phyloP scores from a whole-genome alignment of 2,113 vertebrate genomes.

The Pteronura brasiliensis region DNA sequence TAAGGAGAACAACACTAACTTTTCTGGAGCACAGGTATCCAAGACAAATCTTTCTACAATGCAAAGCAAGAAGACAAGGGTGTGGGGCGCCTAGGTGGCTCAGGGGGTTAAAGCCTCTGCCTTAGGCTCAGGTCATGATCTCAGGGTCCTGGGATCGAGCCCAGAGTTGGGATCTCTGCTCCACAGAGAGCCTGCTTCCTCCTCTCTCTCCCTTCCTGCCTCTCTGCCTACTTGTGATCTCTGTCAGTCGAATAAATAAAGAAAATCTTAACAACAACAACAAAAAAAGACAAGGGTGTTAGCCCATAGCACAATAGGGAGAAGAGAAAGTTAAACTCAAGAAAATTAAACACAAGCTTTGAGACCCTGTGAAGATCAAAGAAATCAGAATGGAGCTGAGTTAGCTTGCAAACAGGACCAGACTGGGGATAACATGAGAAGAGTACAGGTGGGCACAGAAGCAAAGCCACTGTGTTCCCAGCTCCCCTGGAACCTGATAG shows the following conservation, averaged over 20 bases:
- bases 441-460: neutral
- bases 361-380: neutral
- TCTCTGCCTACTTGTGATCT: too few species aligned
- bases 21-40: neutral
- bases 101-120: too few species aligned
- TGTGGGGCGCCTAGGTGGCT: too few species aligned
- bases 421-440: neutral
- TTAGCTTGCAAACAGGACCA: neutral
- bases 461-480: neutral
- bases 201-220: too few species aligned
- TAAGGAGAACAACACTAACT: neutral
- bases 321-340: neutral
- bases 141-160: too few species aligned
- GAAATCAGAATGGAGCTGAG: neutral
- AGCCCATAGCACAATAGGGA: too few species aligned
- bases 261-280: too few species aligned
- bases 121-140: too few species aligned
- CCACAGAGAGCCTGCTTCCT: too few species aligned
- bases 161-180: too few species aligned
- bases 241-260: too few species aligned
- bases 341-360: neutral
- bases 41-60: neutral
- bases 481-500: neutral
- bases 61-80: neutral
- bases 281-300: neutral